A percentile compares a stretch with the other conserved stretches of the same genome.
These are phyloP conservation scores for Orius laevigatus DNA, from an alignment of 1,140 invertebrate species.

Conservation along the genomic window DNA sequence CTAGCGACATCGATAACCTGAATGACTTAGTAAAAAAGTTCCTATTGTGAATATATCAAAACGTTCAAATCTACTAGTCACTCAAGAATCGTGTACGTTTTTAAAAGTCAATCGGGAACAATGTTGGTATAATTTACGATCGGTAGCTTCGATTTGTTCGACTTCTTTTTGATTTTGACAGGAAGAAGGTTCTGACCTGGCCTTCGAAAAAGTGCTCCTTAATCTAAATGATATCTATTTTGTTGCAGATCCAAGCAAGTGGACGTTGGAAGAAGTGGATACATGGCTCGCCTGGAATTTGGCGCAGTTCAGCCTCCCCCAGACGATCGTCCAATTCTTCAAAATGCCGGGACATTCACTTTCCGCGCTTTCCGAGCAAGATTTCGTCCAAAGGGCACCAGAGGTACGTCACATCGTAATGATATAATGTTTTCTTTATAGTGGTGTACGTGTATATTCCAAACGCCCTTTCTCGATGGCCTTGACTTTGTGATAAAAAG, in stretches of 20 bases:
- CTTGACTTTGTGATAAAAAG: neutral
- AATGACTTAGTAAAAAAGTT: too few relatives aligned
- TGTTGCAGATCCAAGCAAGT: conserved; percentile 61
- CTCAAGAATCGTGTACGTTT: too few relatives aligned
- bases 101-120: too few relatives aligned
- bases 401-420: conserved; percentile 38
- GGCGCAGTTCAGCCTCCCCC: conserved; percentile 52
- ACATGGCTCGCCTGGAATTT: conserved; percentile 75
- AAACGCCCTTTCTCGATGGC: too few relatives aligned
- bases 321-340: conserved; percentile 53
- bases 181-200: too few relatives aligned
- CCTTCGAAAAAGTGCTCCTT: too few relatives aligned
- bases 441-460: too few relatives aligned
- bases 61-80: too few relatives aligned
- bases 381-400: conserved; percentile 63
- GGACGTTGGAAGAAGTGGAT: conserved; percentile 66
- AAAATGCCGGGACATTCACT: conserved; percentile 61
- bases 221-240: neutral
- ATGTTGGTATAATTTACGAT: too few relatives aligned
- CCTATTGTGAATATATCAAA: too few relatives aligned
- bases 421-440: neutral
- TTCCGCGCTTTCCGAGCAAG: conserved; percentile 60
- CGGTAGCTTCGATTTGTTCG: neutral
- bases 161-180: too few relatives aligned
- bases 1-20: too few relatives aligned